Evolutionary conservation across 30 jellyfish, hydroid and myxozoan species (phyloP).

Genomic region (Morbakka virulenta): DNA sequence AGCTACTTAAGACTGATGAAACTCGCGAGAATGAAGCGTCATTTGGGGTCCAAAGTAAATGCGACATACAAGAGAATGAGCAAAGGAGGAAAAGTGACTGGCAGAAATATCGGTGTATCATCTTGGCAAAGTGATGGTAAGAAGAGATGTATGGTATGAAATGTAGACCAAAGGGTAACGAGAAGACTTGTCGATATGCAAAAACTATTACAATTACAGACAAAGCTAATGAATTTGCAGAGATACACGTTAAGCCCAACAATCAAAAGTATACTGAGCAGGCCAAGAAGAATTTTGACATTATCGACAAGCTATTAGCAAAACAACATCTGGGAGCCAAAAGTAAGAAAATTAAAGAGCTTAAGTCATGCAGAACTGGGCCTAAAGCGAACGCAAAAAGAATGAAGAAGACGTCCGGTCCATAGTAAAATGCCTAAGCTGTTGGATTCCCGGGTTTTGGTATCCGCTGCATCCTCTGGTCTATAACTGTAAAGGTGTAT

Average conservation of each 20-base stretch:
- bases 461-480: too few species aligned
- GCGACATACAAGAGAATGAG: slow-evolving; percentile 23
- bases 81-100: slow-evolving; percentile 34
- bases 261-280: slow-evolving; percentile 1
- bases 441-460: too few species aligned
- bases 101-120: slow-evolving; percentile 30
- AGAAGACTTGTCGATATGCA: slow-evolving; percentile 17
- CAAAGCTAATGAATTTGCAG: slow-evolving; percentile 5
- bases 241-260: slow-evolving; percentile 13
- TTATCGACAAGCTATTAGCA: slow-evolving; percentile 28
- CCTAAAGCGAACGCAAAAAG: too few species aligned
- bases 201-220: slow-evolving; percentile 19
- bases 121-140: slow-evolving; percentile 27
- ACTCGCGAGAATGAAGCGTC: slow-evolving; percentile 13
- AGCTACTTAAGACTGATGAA: slow-evolving; percentile 27
- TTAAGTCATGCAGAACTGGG: too few species aligned
- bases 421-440: too few species aligned
- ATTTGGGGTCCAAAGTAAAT: slow-evolving; percentile 10
- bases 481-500: too few species aligned
- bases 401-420: too few species aligned
- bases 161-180: neutral
- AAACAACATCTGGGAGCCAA: too few species aligned
- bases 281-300: slow-evolving; percentile 23
- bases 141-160: slow-evolving; percentile 34
- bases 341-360: too few species aligned